phyloP scores from a whole-genome alignment of 1,140 invertebrate species.

The Caenorhabditis brenneri region DNA sequence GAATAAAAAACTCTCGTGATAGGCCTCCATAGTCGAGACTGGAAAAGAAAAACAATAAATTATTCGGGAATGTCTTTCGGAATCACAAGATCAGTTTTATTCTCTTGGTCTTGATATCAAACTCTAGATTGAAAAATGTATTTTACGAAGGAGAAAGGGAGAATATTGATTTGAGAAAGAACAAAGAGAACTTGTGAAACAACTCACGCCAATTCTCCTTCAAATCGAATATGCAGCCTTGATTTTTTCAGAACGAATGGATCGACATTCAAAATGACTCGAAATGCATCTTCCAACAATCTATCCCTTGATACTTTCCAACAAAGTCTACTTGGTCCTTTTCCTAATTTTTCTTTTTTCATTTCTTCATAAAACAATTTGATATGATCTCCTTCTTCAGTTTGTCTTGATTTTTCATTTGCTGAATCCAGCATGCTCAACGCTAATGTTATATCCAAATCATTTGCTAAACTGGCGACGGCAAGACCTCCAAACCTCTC shows the following conservation, averaged over 20 bases:
- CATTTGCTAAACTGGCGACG: conserved; percentile 5
- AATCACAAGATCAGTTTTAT: neutral
- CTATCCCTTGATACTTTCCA: conserved; percentile 22
- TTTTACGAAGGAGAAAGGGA: no score
- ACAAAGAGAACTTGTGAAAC: no score
- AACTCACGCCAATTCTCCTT: conserved; percentile 22
- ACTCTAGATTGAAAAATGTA: neutral
- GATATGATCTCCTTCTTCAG: neutral
- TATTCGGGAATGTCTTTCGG: neutral
- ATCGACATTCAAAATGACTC: conserved; percentile 19
- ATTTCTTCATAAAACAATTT: conserved; percentile 7
- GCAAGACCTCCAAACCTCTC: conserved; percentile 20
- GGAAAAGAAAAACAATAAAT: neutral
- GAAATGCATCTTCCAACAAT: neutral
- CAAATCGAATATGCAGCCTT: conserved; percentile 2
- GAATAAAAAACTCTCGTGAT: conserved; percentile 29
- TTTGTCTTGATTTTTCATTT: neutral
- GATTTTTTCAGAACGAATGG: conserved; percentile 27
- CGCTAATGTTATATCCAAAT: conserved; percentile 4
- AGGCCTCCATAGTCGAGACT: conserved; percentile 29
- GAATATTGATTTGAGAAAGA: no score
- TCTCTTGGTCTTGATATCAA: neutral
- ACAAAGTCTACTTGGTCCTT: neutral
- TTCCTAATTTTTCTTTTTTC: conserved; percentile 22
- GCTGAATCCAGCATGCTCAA: conserved; percentile 10